Evolutionary conservation across 2,797 vertebrate species (phyloP).

Genomic region (Phataginus tetradactyla): DNA sequence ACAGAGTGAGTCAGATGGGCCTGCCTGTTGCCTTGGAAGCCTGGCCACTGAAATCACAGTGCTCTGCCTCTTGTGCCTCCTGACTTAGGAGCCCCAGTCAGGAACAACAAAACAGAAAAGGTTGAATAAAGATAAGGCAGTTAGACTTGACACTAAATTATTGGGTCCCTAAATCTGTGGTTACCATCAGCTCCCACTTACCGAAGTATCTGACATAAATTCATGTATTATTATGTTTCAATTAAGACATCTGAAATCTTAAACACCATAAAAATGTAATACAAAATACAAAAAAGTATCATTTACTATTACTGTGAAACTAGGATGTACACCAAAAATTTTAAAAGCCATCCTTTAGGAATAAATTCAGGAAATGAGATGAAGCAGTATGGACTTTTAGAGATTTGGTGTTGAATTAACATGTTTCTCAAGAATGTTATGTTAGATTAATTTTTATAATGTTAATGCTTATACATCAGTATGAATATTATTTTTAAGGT

Average conservation of each 20-base stretch:
- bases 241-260: constrained; percentile 4
- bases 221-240: not conserved
- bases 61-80: not conserved
- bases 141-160: not conserved
- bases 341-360: not conserved
- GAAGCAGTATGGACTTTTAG: not conserved
- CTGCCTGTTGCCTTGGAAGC: not conserved
- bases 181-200: not conserved
- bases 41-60: not conserved
- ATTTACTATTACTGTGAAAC: not conserved
- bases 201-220: not conserved
- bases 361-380: not conserved
- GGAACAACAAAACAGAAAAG: not conserved
- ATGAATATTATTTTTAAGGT: not conserved
- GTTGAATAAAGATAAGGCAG: not conserved
- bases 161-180: not conserved
- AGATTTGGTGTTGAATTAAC: not conserved
- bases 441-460: constrained; percentile 29
- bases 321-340: not conserved
- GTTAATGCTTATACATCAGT: not conserved
- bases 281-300: not conserved
- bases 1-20: constrained; percentile 3
- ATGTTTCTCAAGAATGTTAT: not conserved
- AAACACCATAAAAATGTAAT: not conserved
- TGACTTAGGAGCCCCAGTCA: not conserved